Conservation (phyloP, 2,797 vertebrate species). For the Furcifer pardalis region DNA sequence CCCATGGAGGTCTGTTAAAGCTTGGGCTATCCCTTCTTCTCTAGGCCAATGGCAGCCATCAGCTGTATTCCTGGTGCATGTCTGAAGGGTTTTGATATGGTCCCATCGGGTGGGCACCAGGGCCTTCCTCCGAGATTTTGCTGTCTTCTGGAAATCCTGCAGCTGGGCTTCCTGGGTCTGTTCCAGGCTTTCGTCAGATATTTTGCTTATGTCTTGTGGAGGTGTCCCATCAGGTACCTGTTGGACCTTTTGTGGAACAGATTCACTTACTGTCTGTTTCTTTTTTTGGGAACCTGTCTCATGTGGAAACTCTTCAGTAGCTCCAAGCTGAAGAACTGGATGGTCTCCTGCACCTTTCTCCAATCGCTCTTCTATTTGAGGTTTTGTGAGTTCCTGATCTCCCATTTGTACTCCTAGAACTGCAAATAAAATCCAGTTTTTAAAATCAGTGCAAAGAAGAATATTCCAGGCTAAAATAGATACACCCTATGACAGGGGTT, state of each 20-base stretch:
- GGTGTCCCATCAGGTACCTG: background rate
- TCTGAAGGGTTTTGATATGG: background rate
- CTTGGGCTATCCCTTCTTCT: background rate
- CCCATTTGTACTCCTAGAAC: background rate
- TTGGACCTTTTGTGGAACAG: background rate
- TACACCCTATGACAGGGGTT: too few relatives aligned
- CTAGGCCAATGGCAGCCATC: background rate
- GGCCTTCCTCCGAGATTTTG: background rate
- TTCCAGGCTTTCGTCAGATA: background rate
- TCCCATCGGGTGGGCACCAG: conserved; percentile 5
- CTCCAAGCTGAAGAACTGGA: background rate
- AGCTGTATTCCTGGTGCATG: background rate
- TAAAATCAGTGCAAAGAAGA: background rate
- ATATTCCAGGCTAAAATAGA: background rate
- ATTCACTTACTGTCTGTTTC: background rate
- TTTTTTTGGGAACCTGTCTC: background rate
- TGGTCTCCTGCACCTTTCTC: background rate
- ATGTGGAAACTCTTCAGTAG: background rate
- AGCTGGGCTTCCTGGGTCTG: background rate
- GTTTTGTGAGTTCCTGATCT: background rate
- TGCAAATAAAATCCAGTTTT: background rate
- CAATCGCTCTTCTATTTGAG: background rate
- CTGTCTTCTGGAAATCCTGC: background rate
- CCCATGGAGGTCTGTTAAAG: background rate
- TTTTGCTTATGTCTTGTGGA: background rate